phyloP scores from a whole-genome alignment of 92 coral and sea anemone species.

The Nematostella vectensis region DNA sequence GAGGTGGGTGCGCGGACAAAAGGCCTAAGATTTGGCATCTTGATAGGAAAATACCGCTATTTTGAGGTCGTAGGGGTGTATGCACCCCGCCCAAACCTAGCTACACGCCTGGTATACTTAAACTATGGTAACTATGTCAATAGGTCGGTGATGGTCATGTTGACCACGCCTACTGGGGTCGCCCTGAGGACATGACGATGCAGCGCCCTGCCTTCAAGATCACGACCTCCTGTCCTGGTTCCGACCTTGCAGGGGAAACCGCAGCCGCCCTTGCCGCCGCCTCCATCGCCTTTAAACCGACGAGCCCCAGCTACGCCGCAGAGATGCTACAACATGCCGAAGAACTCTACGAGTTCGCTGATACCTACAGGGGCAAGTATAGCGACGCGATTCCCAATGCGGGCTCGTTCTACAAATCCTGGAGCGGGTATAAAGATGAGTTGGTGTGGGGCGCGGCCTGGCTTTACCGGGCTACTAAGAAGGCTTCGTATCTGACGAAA shows the following conservation, averaged over 20 bases:
- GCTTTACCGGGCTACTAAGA: conserved; percentile 72
- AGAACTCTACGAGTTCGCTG: conserved; percentile 72
- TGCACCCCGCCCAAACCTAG: too few species aligned
- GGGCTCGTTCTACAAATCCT: conserved; percentile 48
- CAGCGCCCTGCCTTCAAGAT: conserved; percentile 77
- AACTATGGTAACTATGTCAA: too few species aligned
- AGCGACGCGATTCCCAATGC: conserved; percentile 73
- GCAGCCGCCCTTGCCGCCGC: conserved; percentile 93
- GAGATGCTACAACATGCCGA: conserved; percentile 58
- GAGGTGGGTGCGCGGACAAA: too few species aligned
- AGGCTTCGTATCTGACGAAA: conserved; percentile 39
- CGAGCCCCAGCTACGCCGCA: conserved; percentile 40
- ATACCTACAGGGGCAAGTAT: conserved; percentile 64
- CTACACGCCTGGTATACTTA: too few species aligned
- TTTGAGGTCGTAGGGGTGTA: too few species aligned
- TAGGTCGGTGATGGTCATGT: conserved; percentile 77
- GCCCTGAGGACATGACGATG: conserved; percentile 95
- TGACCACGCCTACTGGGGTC: conserved; percentile 84
- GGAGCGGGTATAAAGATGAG: conserved; percentile 61
- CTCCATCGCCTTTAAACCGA: conserved; percentile 56
- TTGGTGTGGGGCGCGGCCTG: conserved; percentile 94
- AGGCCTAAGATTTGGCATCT: too few species aligned
- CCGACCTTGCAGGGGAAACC: conserved; percentile 86
- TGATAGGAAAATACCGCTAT: too few species aligned
- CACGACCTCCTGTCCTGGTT: conserved; percentile 58